A percentile compares a stretch with the other conserved stretches of the same genome.
These are phyloP conservation scores for Lepidotrigona ventralis DNA, from an alignment of 1,140 invertebrate genomes.

Conservation along the genomic window DNA sequence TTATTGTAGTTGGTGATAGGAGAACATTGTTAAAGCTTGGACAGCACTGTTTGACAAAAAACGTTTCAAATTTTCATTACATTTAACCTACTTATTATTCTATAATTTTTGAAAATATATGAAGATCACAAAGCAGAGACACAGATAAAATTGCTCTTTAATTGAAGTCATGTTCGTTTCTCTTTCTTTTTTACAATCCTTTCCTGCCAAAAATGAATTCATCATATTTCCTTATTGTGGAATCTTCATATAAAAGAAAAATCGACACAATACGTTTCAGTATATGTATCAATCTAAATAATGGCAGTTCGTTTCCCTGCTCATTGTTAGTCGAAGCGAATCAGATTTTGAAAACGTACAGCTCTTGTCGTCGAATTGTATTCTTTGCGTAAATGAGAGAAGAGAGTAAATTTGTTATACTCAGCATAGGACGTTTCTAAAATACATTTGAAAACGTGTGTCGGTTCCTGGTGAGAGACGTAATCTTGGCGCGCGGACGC, in stretches of 20 bases:
- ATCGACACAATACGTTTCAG: background rate
- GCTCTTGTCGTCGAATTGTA: slow-evolving; percentile 10
- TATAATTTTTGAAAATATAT: background rate
- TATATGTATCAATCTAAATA: background rate
- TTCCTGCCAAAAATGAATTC: background rate
- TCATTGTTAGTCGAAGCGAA: background rate
- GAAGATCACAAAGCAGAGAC: background rate
- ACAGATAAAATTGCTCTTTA: background rate
- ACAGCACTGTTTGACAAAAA: background rate
- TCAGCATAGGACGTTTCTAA: background rate
- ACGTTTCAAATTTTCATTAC: background rate
- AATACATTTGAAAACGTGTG: slow-evolving; percentile 22
- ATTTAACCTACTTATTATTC: background rate
- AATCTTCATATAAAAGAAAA: background rate
- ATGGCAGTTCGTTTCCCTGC: background rate
- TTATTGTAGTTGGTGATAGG: background rate
- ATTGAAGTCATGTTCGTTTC: too few relatives aligned
- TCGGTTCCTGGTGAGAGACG: background rate
- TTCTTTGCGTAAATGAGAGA: background rate
- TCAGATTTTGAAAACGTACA: slow-evolving; percentile 30
- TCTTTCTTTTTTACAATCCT: background rate
- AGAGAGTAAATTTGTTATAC: slow-evolving; percentile 20
- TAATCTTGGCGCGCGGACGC: slow-evolving; percentile 1
- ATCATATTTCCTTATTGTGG: background rate
- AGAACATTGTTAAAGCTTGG: background rate